phyloP scores from a whole-genome alignment of 2,113 vertebrate species.

The Apeltes quadracus region DNA sequence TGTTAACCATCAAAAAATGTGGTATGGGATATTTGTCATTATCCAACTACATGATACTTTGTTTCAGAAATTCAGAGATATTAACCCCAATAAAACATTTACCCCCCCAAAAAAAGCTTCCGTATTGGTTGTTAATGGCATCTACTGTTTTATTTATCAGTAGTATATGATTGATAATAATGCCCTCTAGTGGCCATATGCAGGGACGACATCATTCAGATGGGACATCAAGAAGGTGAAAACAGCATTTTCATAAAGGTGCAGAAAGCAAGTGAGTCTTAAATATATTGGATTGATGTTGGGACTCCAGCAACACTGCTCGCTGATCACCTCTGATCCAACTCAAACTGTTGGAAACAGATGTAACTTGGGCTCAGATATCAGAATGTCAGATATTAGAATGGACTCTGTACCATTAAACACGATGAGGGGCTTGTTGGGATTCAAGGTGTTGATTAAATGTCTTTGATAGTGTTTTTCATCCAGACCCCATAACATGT shows the following conservation, averaged over 20 bases:
- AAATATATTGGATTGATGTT: not conserved
- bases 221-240: not conserved
- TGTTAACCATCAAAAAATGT: not conserved
- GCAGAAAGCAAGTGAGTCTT: not conserved
- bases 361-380: slow-evolving; percentile 5
- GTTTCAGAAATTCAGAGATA: not conserved
- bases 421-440: slow-evolving; percentile 17
- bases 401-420: slow-evolving; percentile 36
- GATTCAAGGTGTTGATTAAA: slow-evolving; percentile 25
- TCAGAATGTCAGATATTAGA: slow-evolving; percentile 14
- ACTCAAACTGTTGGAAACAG: not conserved
- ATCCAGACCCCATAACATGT: slow-evolving; percentile 8
- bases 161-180: not conserved
- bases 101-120: not conserved
- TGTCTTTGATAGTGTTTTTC: slow-evolving; percentile 38
- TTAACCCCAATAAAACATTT: not conserved
- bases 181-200: slow-evolving; percentile 37
- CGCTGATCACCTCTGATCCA: not conserved
- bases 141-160: not conserved
- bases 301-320: slow-evolving; percentile 1
- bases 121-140: not conserved
- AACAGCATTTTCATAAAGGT: not conserved
- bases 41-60: not conserved
- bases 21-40: not conserved
- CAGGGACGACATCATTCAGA: not conserved